Evolutionary conservation across 2,888 invertebrate genomes (phyloP).

Genomic region (Schizaphis graminum): DNA sequence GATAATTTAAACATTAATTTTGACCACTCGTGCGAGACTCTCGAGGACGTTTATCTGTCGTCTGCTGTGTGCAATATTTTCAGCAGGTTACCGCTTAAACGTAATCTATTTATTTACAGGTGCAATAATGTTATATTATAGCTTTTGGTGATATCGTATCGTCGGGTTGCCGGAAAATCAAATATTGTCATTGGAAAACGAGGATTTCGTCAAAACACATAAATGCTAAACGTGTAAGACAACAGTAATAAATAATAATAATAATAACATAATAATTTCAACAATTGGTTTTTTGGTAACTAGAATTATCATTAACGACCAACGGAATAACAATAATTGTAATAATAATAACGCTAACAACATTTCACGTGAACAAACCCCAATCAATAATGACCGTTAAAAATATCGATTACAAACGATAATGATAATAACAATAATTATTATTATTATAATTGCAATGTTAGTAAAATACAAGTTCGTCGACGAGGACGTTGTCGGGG

Average conservation of each 20-base stretch:
- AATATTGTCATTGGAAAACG: not conserved
- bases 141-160: not conserved
- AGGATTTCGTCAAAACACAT: not conserved
- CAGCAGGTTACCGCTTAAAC: not conserved
- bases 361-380: not conserved
- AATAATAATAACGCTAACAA: not conserved
- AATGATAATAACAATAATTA: not conserved
- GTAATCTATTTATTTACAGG: not conserved
- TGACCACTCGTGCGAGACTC: not conserved
- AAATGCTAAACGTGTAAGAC: not conserved
- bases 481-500: not conserved
- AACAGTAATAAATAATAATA: not conserved
- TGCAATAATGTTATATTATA: not conserved
- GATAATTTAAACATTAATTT: not conserved
- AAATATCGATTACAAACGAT: not conserved
- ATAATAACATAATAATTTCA: not conserved
- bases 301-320: not conserved
- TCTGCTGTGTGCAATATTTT: not conserved
- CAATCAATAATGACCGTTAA: not conserved
- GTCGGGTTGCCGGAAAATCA: not conserved
- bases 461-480: not conserved
- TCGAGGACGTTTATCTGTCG: not conserved
- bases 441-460: not conserved
- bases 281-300: not conserved
- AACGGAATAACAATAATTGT: not conserved